Percentiles rank a stretch among this genome's conserved stretches.
These are phyloP conservation scores for Spea bombifrons DNA, from an alignment of 2,113 vertebrate species.

Conservation along the genomic window DNA sequence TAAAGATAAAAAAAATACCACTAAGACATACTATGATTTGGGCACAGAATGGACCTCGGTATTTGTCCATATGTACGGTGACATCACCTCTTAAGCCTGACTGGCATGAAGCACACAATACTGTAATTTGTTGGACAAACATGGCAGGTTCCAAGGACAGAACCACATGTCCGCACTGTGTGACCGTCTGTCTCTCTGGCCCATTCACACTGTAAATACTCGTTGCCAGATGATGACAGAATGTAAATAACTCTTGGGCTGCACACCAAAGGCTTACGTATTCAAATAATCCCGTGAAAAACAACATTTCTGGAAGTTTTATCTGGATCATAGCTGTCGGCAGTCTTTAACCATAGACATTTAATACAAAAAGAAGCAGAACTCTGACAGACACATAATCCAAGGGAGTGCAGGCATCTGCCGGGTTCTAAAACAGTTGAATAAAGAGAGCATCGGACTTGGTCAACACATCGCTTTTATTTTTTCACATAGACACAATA, in stretches of 20 bases:
- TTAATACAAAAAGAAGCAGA: too few species aligned
- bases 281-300: background rate
- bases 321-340: too few species aligned
- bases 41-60: conserved; percentile 5
- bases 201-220: background rate
- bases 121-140: background rate
- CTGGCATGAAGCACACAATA: background rate
- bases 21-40: background rate
- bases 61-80: conserved; percentile 24
- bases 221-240: conserved; percentile 32
- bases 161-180: conserved; percentile 27
- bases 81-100: conserved; percentile 26
- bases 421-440: too few species aligned
- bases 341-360: too few species aligned
- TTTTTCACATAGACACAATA: too few species aligned
- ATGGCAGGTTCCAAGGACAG: conserved; percentile 14
- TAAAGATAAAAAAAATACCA: background rate
- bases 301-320: background rate
- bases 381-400: too few species aligned
- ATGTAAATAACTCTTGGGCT: conserved; percentile 9
- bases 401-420: too few species aligned
- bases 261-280: background rate
- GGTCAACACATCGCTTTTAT: too few species aligned
- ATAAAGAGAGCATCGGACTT: too few species aligned
- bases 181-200: conserved; percentile 28